Evolutionary conservation across 2,797 vertebrate species (phyloP).

Genomic region (Eutrigla gurnardus): DNA sequence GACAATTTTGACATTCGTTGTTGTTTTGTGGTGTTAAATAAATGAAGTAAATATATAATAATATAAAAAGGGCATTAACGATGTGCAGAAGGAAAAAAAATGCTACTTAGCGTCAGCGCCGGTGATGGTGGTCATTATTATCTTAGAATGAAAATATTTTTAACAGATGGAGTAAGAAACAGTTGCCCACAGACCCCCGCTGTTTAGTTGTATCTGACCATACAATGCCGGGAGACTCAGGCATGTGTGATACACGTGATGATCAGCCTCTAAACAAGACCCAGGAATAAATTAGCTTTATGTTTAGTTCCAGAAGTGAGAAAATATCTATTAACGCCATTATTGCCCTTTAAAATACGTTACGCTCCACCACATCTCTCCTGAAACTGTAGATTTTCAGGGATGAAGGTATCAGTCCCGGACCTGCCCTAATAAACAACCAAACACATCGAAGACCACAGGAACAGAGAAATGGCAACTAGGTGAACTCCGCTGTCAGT

Average conservation of each 20-base stretch:
- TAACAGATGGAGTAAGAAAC: constrained; percentile 15
- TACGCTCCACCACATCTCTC: constrained; percentile 32
- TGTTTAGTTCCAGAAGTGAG: constrained; percentile 10
- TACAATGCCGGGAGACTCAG: constrained; percentile 27
- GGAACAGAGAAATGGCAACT: constrained; percentile 58
- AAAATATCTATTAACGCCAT: constrained; percentile 30
- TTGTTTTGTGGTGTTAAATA: constrained; percentile 63
- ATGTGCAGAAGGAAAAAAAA: constrained; percentile 14
- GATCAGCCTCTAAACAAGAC: constrained; percentile 20
- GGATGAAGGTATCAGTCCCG: constrained; percentile 21
- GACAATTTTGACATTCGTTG: constrained; percentile 43
- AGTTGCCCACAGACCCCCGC: not conserved
- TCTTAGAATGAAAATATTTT: constrained; percentile 18
- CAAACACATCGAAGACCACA: constrained; percentile 35
- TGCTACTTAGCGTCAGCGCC: not conserved
- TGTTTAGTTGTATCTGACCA: constrained; percentile 18
- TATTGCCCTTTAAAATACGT: constrained; percentile 40
- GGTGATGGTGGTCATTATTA: not conserved
- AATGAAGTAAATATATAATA: constrained; percentile 35
- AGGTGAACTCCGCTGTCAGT: constrained; percentile 34
- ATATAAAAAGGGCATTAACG: constrained; percentile 55
- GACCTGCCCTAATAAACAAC: constrained; percentile 49
- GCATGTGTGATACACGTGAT: constrained; percentile 28
- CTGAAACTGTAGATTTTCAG: constrained; percentile 42
- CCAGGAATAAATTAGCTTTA: not conserved